These are phyloP conservation scores for Borostomias antarcticus DNA, from an alignment of 2,797 vertebrate species.

Conservation along the genomic window DNA sequence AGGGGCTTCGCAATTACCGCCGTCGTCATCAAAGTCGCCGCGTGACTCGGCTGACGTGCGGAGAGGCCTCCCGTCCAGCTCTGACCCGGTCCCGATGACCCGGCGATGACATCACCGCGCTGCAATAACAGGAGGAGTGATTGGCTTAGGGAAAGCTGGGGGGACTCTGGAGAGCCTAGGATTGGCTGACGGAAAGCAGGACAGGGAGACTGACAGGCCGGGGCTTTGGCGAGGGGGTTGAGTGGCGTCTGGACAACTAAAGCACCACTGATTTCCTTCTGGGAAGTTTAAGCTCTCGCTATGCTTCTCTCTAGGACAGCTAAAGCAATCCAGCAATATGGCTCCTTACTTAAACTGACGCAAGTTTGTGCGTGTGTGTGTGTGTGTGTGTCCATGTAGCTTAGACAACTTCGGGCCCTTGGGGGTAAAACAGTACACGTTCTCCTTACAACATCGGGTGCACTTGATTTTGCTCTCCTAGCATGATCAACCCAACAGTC, in stretches of 20 bases:
- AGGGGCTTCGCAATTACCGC: constrained; percentile 54
- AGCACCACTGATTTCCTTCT: not conserved
- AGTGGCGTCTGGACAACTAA: constrained; percentile 10
- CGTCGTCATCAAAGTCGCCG: constrained; percentile 61
- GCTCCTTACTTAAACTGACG: too few relatives aligned
- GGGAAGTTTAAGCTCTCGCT: not conserved
- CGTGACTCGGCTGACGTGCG: constrained; percentile 53
- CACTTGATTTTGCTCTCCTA: too few relatives aligned
- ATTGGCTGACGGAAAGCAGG: constrained; percentile 39
- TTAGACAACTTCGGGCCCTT: too few relatives aligned
- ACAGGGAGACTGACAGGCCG: not conserved
- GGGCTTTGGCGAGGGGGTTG: not conserved
- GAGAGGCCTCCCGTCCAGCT: constrained; percentile 34
- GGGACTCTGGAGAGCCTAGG: too few relatives aligned
- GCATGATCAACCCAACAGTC: too few relatives aligned
- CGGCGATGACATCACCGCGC: constrained; percentile 55
- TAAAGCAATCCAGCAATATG: too few relatives aligned
- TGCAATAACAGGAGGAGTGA: constrained; percentile 28
- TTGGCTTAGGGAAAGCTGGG: constrained; percentile 48
- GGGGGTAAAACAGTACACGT: too few relatives aligned
- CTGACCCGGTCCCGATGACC: constrained; percentile 48
- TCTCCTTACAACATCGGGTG: too few relatives aligned
- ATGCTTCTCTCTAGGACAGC: too few relatives aligned
- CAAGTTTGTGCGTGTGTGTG: too few relatives aligned
- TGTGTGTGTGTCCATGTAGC: too few relatives aligned